Conservation (phyloP, 2,797 vertebrate species). For the Malacoctenus gilli region DNA sequence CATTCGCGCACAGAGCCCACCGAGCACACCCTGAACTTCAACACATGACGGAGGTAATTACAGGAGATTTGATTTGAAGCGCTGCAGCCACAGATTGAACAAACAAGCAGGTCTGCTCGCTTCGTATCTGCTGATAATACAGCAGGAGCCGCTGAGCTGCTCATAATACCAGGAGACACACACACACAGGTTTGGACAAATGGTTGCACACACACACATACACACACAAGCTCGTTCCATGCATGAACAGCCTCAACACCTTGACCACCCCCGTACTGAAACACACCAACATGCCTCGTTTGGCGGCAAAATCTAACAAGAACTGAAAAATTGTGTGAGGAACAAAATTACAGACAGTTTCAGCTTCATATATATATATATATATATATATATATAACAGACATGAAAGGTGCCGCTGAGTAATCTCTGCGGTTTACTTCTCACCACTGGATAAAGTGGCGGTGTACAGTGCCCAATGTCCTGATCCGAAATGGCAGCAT, state of each 20-base stretch:
- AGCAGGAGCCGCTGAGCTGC: slow-evolving; percentile 36
- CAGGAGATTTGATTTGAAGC: slow-evolving; percentile 61
- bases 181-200: neutral
- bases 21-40: slow-evolving; percentile 38
- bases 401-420: no score
- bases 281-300: no score
- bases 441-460: neutral
- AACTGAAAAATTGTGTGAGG: no score
- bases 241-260: no score
- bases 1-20: slow-evolving; percentile 8
- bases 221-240: slow-evolving; percentile 13
- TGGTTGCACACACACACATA: slow-evolving; percentile 5
- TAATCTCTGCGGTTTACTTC: neutral
- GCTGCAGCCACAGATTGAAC: slow-evolving; percentile 51
- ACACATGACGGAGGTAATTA: slow-evolving; percentile 66
- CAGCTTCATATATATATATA: no score
- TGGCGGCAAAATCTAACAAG: no score
- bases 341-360: no score
- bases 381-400: no score
- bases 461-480: neutral
- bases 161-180: slow-evolving; percentile 26
- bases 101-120: slow-evolving; percentile 61
- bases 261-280: no score
- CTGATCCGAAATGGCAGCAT: slow-evolving; percentile 5
- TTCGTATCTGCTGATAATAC: slow-evolving; percentile 58